Base-by-base conservation (phyloP, 2,888 invertebrate species). In the Drosophila rubida region DNA sequence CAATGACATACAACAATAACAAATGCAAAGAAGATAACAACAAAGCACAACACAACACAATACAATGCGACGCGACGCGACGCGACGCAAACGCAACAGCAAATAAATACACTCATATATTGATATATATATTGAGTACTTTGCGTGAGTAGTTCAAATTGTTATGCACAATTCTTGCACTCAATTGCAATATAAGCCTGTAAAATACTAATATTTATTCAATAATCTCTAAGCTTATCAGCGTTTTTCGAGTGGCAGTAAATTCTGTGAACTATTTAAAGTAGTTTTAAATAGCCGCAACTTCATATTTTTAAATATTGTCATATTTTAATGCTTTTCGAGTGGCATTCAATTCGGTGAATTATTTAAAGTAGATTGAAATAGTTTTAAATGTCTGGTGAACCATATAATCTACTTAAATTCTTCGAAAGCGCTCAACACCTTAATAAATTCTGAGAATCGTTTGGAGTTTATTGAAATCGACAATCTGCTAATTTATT, bases 1-100 rank as follows among this genome's bases (percentile, higher is more conserved):
- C 75, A 76, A 75, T 70, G 75, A 69, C 79, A 66, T 27, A 55
- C 78, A 78, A 53, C 71, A 66, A 54, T 14, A 49, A 39, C 57
- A 57, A 74, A 58, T 49, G 49, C 58, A 58, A 58, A 48, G 39
- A 39, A 54, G 45, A 61, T 45, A 53, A 54, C 44, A 49, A 25
- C 48, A 60, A 23, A 46, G 22, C 30, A 23, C 11, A 45, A 32
- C 42, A 16, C 55, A 68, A 37, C 45, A 16, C 62, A 60, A 35
- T 41, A 16, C n/a, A n/a, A n/a, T n/a, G n/a, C n/a, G n/a, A n/a
- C n/a, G n/a, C n/a, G n/a, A n/a, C n/a, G n/a, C n/a, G n/a, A n/a
- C n/a, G n/a, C 54, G 39, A 60, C 19, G 25, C 25, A 25, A 23
- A 25, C 25, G 46, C 49, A 61, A 61, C 48, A 69, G 45, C 53